These are phyloP conservation scores for Heliocidaris tuberculata DNA, from an alignment of 35 echinoderm and acorn worm genomes.

Conservation along the genomic window DNA sequence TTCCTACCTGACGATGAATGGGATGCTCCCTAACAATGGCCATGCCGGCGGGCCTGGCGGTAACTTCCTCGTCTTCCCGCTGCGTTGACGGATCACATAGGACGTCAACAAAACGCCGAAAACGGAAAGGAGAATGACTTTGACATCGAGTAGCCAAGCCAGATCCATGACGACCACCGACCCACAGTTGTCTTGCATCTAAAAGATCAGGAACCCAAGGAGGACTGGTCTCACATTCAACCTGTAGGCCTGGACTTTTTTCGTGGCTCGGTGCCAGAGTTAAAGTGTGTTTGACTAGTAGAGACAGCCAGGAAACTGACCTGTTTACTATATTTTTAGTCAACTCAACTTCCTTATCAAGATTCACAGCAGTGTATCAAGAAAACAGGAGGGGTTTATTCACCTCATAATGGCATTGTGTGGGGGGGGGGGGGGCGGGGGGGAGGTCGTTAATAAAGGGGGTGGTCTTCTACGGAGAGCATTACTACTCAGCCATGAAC, in stretches of 20 bases:
- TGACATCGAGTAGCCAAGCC: not conserved
- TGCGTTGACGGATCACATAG: not conserved
- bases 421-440: no score
- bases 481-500: not conserved
- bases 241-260: not conserved
- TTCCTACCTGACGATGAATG: not conserved
- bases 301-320: not conserved
- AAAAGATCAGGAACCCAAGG: not conserved
- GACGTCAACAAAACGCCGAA: not conserved
- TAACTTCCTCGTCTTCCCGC: not conserved
- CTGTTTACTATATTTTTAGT: not conserved
- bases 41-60: not conserved
- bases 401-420: no score
- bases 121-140: not conserved
- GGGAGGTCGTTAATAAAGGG: not conserved
- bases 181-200: not conserved
- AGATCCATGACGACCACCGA: not conserved
- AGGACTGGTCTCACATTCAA: not conserved
- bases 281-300: no score
- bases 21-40: constrained; percentile 22
- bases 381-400: not conserved
- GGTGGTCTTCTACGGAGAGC: not conserved
- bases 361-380: not conserved
- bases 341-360: not conserved
- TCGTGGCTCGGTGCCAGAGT: no score